Evolutionary conservation across 1,140 invertebrate species (phyloP).

Genomic region (Anastrepha ludens): DNA sequence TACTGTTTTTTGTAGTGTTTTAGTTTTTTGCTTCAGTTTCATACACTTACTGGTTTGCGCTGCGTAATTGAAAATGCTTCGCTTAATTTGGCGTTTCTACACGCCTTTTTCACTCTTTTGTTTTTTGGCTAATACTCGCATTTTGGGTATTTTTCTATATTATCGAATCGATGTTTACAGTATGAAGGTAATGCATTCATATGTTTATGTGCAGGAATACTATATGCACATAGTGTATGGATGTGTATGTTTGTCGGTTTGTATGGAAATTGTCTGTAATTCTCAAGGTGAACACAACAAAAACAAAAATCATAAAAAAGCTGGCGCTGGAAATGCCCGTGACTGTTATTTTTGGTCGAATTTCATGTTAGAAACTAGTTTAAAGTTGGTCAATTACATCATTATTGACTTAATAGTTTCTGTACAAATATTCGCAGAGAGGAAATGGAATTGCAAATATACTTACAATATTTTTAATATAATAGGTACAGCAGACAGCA

Average conservation of each 20-base stretch:
- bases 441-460: background rate
- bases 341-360: constrained; percentile 11
- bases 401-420: constrained; percentile 12
- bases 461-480: background rate
- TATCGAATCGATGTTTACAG: background rate
- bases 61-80: constrained; percentile 10
- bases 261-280: constrained; percentile 4
- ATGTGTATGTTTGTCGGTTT: background rate
- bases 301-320: too few relatives aligned
- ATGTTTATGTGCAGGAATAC: background rate
- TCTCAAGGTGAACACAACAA: constrained; percentile 13
- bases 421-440: constrained; percentile 1
- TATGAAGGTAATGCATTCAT: background rate
- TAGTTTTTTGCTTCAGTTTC: background rate
- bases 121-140: background rate
- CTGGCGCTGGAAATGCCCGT: background rate
- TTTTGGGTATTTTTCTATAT: background rate
- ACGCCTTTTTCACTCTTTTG: constrained; percentile 21
- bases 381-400: constrained; percentile 30
- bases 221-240: background rate
- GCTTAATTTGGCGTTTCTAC: constrained; percentile 30
- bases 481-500: too few relatives aligned
- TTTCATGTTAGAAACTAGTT: constrained; percentile 35
- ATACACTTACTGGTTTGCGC: background rate
- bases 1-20: background rate